A percentile compares a stretch with the other conserved stretches of the same genome.
These are phyloP conservation scores for Micropoecilia bifurca DNA, from an alignment of 2,797 vertebrate species.

Conservation along the genomic window DNA sequence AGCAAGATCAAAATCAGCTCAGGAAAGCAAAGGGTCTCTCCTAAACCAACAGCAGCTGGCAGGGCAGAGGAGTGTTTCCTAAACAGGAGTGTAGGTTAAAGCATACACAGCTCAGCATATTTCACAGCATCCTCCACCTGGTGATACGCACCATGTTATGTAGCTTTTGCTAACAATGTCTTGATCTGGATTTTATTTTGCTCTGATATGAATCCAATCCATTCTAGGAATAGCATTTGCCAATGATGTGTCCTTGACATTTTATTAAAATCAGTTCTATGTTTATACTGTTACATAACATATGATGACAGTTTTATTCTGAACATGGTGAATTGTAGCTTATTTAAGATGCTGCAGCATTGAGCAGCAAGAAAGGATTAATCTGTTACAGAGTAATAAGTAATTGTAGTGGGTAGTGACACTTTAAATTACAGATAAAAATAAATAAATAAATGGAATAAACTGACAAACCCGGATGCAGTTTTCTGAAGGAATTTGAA, in stretches of 20 bases:
- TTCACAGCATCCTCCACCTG: slow-evolving; percentile 48
- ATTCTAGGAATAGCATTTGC: background rate
- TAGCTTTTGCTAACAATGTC: background rate
- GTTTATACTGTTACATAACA: background rate
- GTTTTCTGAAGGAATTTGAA: slow-evolving; percentile 11
- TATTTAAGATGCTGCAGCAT: background rate
- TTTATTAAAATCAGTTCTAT: background rate
- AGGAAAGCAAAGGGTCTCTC: slow-evolving; percentile 69
- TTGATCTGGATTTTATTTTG: background rate
- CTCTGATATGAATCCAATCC: background rate
- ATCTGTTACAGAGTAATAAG: background rate
- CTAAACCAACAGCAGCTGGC: slow-evolving; percentile 76
- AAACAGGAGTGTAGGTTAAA: slow-evolving; percentile 43
- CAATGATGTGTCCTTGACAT: background rate
- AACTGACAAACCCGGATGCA: background rate
- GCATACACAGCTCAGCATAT: slow-evolving; percentile 62
- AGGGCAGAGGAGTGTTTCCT: slow-evolving; percentile 55
- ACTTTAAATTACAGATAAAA: background rate
- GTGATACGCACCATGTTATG: background rate
- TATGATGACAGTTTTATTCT: background rate
- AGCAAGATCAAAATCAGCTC: slow-evolving; percentile 76
- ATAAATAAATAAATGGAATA: background rate
- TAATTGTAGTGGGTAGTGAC: background rate
- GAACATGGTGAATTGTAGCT: background rate
- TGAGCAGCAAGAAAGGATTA: background rate